phyloP scores from a whole-genome alignment of 2,888 invertebrate species.

The Epinotia brunnichana region DNA sequence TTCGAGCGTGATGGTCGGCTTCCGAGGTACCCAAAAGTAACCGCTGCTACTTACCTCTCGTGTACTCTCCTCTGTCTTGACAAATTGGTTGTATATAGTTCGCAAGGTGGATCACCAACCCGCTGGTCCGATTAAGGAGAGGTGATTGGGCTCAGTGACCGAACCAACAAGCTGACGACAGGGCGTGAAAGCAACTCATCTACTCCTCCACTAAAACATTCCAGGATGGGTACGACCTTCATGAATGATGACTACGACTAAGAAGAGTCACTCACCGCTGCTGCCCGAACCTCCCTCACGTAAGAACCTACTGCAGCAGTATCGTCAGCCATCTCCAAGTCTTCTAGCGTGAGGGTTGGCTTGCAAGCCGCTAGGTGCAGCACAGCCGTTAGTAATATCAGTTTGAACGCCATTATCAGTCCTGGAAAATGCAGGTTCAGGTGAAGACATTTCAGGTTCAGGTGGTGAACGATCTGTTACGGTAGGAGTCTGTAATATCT shows the following conservation, averaged over 20 bases:
- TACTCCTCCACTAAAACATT: too few relatives aligned
- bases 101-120: too few relatives aligned
- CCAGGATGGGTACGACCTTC: too few relatives aligned
- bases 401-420: constrained; percentile 56
- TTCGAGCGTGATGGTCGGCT: constrained; percentile 63
- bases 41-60: constrained; percentile 52
- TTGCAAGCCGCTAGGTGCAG: constrained; percentile 60
- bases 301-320: constrained; percentile 83
- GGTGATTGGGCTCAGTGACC: too few relatives aligned
- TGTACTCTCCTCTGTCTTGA: too few relatives aligned
- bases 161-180: too few relatives aligned
- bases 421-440: constrained; percentile 2
- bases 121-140: too few relatives aligned
- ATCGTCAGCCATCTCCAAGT: constrained; percentile 76
- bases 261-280: constrained; percentile 66
- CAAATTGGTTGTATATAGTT: too few relatives aligned
- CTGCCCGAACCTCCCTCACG: constrained; percentile 82
- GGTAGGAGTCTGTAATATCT: too few relatives aligned
- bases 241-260: neutral
- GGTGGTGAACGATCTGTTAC: neutral
- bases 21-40: constrained; percentile 62
- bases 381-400: constrained; percentile 59
- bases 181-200: too few relatives aligned
- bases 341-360: constrained; percentile 65
- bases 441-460: neutral